These are phyloP conservation scores for Ifrita kowaldi DNA, from an alignment of 2,113 vertebrate species.

Conservation along the genomic window DNA sequence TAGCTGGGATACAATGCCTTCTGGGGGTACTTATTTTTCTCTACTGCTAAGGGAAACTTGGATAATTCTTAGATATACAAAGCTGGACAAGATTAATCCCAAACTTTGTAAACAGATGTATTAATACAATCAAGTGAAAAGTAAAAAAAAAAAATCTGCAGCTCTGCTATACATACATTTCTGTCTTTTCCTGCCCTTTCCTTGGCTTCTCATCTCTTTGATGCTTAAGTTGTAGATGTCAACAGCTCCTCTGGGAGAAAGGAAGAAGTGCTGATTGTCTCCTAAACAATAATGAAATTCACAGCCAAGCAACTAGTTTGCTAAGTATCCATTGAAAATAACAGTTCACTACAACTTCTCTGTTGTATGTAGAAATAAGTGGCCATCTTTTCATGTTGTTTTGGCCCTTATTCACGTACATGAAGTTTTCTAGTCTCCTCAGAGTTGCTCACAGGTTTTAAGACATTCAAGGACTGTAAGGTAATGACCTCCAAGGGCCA, in stretches of 20 bases:
- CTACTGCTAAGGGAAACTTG: not conserved
- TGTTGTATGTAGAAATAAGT: not conserved
- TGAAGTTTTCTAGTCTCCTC: not conserved
- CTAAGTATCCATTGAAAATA: not conserved
- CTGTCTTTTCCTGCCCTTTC: not conserved
- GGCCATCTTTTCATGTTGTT: not conserved
- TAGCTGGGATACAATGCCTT: not conserved
- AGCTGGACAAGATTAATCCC: not conserved
- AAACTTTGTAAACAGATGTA: not conserved
- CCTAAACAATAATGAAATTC: not conserved
- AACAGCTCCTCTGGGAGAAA: not conserved
- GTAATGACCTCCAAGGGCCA: accelerated
- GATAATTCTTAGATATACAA: not conserved
- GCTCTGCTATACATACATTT: not conserved
- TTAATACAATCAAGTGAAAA: not conserved
- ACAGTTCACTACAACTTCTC: not conserved
- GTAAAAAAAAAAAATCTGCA: not conserved
- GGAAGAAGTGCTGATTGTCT: not conserved
- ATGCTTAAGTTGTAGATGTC: not conserved
- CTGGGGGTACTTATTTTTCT: not conserved
- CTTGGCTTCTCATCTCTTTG: not conserved
- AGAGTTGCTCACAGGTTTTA: not conserved
- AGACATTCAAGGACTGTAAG: not conserved
- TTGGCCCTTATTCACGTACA: not conserved
- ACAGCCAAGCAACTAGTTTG: not conserved